A percentile compares a stretch with the other conserved stretches of the same genome.
phyloP scores from a whole-genome alignment of 2,888 invertebrate species.

The Dasypolia templi region DNA sequence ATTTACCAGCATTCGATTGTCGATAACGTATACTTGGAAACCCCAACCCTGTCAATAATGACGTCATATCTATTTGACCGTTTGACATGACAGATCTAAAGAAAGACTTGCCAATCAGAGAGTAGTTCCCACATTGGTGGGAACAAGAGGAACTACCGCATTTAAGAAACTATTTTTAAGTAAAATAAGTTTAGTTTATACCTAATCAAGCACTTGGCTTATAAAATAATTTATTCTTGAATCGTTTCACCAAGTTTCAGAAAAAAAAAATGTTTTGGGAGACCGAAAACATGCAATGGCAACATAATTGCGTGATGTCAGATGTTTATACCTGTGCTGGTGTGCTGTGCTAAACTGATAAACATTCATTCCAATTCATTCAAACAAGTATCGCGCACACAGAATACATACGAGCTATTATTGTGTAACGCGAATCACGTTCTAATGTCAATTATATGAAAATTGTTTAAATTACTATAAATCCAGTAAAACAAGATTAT shows the following conservation, averaged over 20 bases:
- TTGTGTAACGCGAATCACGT: too few species aligned
- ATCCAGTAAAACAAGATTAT: not conserved
- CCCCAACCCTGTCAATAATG: not conserved
- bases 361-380: constrained; percentile 15
- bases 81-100: too few species aligned
- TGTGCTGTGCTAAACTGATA: too few species aligned
- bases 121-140: constrained; percentile 1
- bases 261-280: not conserved
- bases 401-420: too few species aligned
- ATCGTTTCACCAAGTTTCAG: not conserved
- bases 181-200: too few species aligned
- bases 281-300: not conserved
- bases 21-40: too few species aligned
- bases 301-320: constrained; percentile 16
- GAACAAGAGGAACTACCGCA: not conserved
- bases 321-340: too few species aligned
- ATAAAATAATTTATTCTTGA: not conserved
- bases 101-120: constrained; percentile 22
- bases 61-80: constrained; percentile 18
- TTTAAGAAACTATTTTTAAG: too few species aligned
- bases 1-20: not conserved
- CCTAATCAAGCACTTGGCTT: too few species aligned
- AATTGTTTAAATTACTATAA: not conserved
- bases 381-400: constrained; percentile 1
- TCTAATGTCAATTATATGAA: not conserved